These are phyloP conservation scores for Halichoerus grypus DNA, from an alignment of 2,113 vertebrate genomes.

Conservation along the genomic window DNA sequence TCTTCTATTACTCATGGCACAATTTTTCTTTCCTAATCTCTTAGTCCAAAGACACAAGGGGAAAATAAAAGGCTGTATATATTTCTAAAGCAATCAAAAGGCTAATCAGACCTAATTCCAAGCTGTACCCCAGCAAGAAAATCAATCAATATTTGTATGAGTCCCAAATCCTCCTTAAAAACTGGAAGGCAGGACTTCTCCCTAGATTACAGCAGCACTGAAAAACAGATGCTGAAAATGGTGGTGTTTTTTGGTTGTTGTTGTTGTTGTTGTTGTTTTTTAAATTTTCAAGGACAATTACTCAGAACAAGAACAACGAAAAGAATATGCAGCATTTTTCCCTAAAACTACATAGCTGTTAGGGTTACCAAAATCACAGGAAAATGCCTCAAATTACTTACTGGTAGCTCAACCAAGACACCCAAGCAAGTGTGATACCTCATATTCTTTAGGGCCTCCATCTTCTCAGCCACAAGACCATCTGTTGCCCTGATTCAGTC, in stretches of 20 bases:
- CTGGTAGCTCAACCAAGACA: not conserved
- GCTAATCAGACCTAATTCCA: not conserved
- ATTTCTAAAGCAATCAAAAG: constrained; percentile 34
- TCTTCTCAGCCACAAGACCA: constrained; percentile 23
- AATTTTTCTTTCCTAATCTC: constrained; percentile 65
- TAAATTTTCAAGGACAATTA: not conserved
- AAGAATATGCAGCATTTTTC: not conserved
- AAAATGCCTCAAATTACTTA: not conserved
- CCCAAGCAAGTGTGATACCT: not conserved
- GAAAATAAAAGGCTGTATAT: not conserved
- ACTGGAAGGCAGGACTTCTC: not conserved
- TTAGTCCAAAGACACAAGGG: constrained; percentile 36
- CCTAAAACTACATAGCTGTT: not conserved
- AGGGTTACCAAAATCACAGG: not conserved
- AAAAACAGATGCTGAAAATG: constrained; percentile 24
- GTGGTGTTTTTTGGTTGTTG: not conserved
- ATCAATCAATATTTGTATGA: constrained; percentile 18
- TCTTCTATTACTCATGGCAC: constrained; percentile 48
- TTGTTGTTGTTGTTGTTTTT: not conserved
- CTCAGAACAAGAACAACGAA: not conserved
- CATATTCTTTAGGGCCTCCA: not conserved
- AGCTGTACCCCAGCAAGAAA: not conserved
- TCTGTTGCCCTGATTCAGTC: not conserved
- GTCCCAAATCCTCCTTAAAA: constrained; percentile 27
- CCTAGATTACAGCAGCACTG: not conserved